Base-by-base conservation (phyloP, 2,113 vertebrate species). In the Puma concolor region DNA sequence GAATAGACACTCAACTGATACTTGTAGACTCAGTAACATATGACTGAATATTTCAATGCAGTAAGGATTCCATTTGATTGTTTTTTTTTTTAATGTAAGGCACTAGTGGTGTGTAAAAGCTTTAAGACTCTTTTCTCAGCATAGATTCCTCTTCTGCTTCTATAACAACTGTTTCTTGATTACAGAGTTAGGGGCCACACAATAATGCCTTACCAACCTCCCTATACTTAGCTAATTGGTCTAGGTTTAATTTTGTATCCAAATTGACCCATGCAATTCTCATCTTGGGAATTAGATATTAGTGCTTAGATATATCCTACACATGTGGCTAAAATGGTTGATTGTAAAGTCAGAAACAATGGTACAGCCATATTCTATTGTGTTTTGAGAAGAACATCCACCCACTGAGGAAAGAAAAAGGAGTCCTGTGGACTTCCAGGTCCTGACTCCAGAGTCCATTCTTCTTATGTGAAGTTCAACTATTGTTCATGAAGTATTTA, bases 101-200 rank as follows among this genome's bases (percentile, higher is more conserved):
- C 21, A 11, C 23, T 64, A 89, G 38, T n/a, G 44, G 11, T 5
- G 7, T 81, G 50, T 15, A 80, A 19, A n/a, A 48, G 12, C 19
- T 72, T 87, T 64, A 76, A 63, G 41, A 52, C 15, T 41, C 50
- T 44, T 41, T 80, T 52, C 44, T 63, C 44, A 67, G 11, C 60
- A 80, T 66, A 29, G 6, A 31, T 90, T 21, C 2, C n/a, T 69
- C 2, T 33, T 5, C 25, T 77, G 48, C 9, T 57, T 67, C 52
- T 79, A 17, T 82, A n/a, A 48, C 23, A 72, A 29, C 36, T 41
- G 31, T 5, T 81, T 12, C n/a, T 25, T 57, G 52, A 57, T 15
- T 11, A 6, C 3, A 6, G 66, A 6, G 29, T 2, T 25, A 67
- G 19, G 16, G 15, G 4, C 3, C 2, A 67, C 5, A 14, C 9